Evolutionary conservation across 2,888 invertebrate species (phyloP).

Genomic region (Drosophila trichaetosa): DNA sequence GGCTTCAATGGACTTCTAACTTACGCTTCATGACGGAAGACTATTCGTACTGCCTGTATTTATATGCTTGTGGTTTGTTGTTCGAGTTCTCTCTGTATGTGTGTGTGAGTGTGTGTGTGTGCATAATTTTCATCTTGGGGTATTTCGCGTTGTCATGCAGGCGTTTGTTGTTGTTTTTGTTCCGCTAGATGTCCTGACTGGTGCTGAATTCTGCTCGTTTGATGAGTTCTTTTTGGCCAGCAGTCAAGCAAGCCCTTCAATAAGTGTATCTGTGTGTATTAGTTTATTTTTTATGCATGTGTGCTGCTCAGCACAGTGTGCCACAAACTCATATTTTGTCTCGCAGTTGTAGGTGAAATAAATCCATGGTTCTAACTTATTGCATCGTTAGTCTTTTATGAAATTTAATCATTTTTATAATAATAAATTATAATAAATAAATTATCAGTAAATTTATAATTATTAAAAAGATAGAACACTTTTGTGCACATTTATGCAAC

Average conservation of each 20-base stretch:
- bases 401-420: neutral
- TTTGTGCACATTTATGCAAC: neutral
- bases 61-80: slow-evolving; percentile 1
- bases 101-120: slow-evolving; percentile 15
- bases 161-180: slow-evolving; percentile 24
- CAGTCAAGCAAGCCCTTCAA: slow-evolving; percentile 2
- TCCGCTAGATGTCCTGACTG: slow-evolving; percentile 28
- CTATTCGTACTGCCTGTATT: slow-evolving; percentile 18
- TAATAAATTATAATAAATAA: no score
- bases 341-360: neutral
- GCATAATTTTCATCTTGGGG: slow-evolving; percentile 49
- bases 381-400: neutral
- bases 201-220: slow-evolving; percentile 1
- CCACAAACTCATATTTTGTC: neutral
- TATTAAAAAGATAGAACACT: neutral
- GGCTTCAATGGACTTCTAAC: slow-evolving; percentile 58
- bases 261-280: slow-evolving; percentile 3
- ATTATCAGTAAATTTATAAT: neutral
- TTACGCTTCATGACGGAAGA: slow-evolving; percentile 59
- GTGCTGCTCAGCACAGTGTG: slow-evolving; percentile 25
- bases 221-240: slow-evolving; percentile 35
- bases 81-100: neutral
- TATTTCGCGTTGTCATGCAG: slow-evolving; percentile 67
- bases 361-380: neutral
- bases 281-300: slow-evolving; percentile 10